Evolutionary conservation across 2,888 invertebrate species (phyloP).

Genomic region (Silvanus unidentatus): DNA sequence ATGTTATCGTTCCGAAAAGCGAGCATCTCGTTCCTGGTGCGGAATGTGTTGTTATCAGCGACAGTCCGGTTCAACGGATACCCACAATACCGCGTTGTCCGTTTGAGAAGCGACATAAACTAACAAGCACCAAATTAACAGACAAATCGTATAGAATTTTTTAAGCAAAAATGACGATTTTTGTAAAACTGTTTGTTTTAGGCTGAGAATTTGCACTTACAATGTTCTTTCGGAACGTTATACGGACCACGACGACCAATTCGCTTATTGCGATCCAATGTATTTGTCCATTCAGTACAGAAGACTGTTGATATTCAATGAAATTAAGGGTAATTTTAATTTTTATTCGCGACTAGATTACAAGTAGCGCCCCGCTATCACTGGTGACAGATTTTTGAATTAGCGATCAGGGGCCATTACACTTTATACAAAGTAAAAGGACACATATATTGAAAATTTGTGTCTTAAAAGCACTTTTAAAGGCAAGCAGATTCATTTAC

Average conservation of each 20-base stretch:
- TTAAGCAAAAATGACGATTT: conserved; percentile 7
- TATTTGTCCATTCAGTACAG: conserved; percentile 80
- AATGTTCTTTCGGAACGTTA: conserved; percentile 89
- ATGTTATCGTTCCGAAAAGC: conserved; percentile 54
- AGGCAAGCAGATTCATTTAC: no score
- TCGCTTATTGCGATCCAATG: conserved; percentile 78
- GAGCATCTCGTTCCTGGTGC: conserved; percentile 51
- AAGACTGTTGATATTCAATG: conserved; percentile 77
- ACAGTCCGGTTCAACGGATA: conserved; percentile 49
- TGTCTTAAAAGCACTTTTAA: no score
- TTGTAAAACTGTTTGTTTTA: conserved; percentile 39
- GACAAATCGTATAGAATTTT: conserved; percentile 51
- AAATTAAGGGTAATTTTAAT: conserved; percentile 70
- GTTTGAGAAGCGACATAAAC: conserved; percentile 70
- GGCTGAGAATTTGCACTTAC: conserved; percentile 77
- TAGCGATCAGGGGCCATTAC: no score
- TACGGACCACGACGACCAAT: conserved; percentile 71
- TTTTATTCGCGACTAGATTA: conserved; percentile 1
- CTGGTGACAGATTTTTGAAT: no score
- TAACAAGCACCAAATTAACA: conserved; percentile 56
- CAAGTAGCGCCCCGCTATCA: not conserved
- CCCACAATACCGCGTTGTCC: conserved; percentile 58
- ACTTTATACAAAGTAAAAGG: no score
- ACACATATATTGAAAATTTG: no score
- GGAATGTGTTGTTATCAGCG: conserved; percentile 54